These are phyloP conservation scores for Istiophorus platypterus DNA, from an alignment of 2,113 vertebrate genomes.

Conservation along the genomic window DNA sequence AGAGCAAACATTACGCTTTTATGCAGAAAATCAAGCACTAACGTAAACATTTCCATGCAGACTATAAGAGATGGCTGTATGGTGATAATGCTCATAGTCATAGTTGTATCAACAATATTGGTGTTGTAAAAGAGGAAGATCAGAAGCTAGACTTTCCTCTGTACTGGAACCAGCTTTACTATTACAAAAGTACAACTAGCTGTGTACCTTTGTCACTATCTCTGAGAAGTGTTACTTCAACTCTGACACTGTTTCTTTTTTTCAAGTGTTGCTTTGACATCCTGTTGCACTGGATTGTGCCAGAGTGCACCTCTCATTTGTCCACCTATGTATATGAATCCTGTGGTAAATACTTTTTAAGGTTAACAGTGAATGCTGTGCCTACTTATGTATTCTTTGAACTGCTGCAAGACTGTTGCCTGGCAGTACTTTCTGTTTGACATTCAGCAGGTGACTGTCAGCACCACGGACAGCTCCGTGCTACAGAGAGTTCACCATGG, in stretches of 20 bases:
- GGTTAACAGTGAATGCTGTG: conserved; percentile 17
- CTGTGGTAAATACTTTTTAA: conserved; percentile 10
- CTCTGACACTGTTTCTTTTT: not conserved
- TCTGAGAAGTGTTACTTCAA: not conserved
- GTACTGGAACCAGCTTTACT: not conserved
- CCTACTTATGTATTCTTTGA: conserved; percentile 56
- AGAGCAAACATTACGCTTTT: conserved; percentile 2
- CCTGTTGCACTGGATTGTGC: not conserved
- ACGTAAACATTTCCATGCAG: not conserved
- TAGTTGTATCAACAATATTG: not conserved
- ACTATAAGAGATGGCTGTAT: not conserved
- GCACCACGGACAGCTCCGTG: conserved; percentile 64
- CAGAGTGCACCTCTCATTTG: not conserved
- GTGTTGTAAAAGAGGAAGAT: too few species aligned
- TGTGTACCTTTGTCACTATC: conserved; percentile 3
- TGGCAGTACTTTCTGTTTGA: conserved; percentile 56
- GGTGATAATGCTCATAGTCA: not conserved
- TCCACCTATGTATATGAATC: conserved; percentile 22
- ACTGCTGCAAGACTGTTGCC: conserved; percentile 20
- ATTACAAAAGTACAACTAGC: not conserved
- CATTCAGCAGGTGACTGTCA: conserved; percentile 74
- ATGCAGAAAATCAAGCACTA: conserved; percentile 24
- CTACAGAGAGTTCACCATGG: conserved; percentile 35
- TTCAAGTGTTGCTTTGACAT: not conserved
- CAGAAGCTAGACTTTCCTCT: too few species aligned